Percentiles rank a stretch among this genome's conserved stretches.
Evolutionary conservation across 2,797 vertebrate species (phyloP).

Genomic region (Podarcis siculus): DNA sequence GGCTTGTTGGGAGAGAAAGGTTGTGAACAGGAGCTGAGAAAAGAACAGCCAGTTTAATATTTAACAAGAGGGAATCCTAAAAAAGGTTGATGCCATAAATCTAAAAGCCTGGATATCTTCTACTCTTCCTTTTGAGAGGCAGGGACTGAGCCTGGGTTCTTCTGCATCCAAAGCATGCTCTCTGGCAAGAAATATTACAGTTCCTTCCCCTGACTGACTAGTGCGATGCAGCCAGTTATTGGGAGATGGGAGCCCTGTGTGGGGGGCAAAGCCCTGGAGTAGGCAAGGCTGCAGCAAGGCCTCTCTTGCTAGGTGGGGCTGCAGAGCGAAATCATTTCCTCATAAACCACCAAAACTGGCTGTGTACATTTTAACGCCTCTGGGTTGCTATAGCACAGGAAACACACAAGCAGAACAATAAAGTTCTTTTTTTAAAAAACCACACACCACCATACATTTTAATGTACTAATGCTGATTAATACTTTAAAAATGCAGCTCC

Average conservation of each 20-base stretch:
- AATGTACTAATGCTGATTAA: background rate
- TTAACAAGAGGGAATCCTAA: too few species aligned
- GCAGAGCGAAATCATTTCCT: background rate
- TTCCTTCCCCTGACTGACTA: background rate
- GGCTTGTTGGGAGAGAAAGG: too few species aligned
- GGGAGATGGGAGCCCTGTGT: too few species aligned
- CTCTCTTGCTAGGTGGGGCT: background rate
- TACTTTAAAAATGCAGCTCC: too few species aligned
- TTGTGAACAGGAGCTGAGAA: too few species aligned
- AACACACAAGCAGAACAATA: background rate
- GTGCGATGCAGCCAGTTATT: background rate
- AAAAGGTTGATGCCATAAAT: too few species aligned
- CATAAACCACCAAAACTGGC: background rate
- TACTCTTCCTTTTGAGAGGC: background rate
- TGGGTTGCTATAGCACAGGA: background rate
- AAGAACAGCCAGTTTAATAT: too few species aligned
- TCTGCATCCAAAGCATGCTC: background rate
- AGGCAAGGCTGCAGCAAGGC: background rate
- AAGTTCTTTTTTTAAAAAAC: background rate
- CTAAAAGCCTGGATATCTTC: background rate
- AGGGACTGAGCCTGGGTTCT: too few species aligned
- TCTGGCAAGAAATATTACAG: too few species aligned
- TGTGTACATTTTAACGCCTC: background rate
- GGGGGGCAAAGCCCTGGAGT: too few species aligned
- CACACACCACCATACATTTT: background rate